These are phyloP conservation scores for Deilephila elpenor DNA, from an alignment of 2,888 invertebrate genomes.

Conservation along the genomic window DNA sequence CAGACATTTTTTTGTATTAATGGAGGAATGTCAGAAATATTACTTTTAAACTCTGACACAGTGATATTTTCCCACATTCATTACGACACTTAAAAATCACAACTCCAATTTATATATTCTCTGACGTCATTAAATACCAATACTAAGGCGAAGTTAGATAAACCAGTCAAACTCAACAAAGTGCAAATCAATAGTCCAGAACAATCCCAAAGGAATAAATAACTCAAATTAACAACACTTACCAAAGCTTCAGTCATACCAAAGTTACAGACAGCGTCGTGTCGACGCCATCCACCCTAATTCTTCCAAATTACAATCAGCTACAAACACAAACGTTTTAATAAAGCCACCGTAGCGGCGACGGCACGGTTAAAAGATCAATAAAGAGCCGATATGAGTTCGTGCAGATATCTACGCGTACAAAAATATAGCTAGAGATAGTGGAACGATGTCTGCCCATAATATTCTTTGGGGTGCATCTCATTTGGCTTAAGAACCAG, in stretches of 20 bases:
- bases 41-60: not conserved
- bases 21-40: not conserved
- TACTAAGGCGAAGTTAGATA: too few relatives aligned
- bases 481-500: conserved; percentile 85
- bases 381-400: conserved; percentile 72
- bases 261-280: conserved; percentile 9
- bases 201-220: too few relatives aligned
- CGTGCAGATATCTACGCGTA: conserved; percentile 64
- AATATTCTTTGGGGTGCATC: conserved; percentile 85
- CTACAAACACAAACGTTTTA: conserved; percentile 53
- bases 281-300: conserved; percentile 17
- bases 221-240: too few relatives aligned
- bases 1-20: not conserved
- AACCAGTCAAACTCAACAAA: too few relatives aligned
- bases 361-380: conserved; percentile 70
- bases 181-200: too few relatives aligned
- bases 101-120: too few relatives aligned
- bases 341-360: conserved; percentile 54
- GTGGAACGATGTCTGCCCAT: conserved; percentile 83
- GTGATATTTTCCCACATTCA: too few relatives aligned
- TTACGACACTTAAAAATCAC: too few relatives aligned
- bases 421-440: conserved; percentile 71
- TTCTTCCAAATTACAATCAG: conserved; percentile 37
- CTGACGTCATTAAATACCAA: too few relatives aligned
- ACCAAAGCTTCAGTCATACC: not conserved